phyloP scores from a whole-genome alignment of 2,113 vertebrate species.

The Pomatostomus ruficeps region DNA sequence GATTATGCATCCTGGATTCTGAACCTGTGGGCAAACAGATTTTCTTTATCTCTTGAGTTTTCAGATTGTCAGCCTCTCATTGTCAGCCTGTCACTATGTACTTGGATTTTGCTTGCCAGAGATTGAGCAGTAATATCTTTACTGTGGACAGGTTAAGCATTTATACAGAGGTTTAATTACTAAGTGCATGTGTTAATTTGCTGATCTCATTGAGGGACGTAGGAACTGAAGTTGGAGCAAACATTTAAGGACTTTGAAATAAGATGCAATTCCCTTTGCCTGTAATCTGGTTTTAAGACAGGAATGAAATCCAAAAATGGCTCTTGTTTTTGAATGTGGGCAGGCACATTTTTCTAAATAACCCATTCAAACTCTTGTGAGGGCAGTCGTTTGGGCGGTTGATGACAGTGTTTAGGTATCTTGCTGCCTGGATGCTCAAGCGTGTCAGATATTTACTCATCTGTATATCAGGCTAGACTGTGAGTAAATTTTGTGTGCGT shows the following conservation, averaged over 20 bases:
- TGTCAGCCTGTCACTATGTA: neutral
- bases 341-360: neutral
- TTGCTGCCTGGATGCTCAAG: slow-evolving; percentile 15
- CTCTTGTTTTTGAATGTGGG: neutral
- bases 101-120: neutral
- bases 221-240: neutral
- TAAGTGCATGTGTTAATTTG: neutral
- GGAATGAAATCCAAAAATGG: neutral
- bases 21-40: neutral
- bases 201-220: neutral
- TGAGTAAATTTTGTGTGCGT: neutral
- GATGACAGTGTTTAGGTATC: slow-evolving; percentile 10
- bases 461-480: neutral
- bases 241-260: neutral
- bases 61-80: neutral
- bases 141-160: neutral
- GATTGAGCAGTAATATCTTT: neutral
- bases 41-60: neutral
- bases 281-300: neutral
- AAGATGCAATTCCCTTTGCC: neutral
- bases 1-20: neutral
- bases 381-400: neutral
- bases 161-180: neutral
- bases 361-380: neutral
- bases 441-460: slow-evolving; percentile 29